phyloP scores from a whole-genome alignment of 1,140 invertebrate species.

The Hylyphantes graminicola region DNA sequence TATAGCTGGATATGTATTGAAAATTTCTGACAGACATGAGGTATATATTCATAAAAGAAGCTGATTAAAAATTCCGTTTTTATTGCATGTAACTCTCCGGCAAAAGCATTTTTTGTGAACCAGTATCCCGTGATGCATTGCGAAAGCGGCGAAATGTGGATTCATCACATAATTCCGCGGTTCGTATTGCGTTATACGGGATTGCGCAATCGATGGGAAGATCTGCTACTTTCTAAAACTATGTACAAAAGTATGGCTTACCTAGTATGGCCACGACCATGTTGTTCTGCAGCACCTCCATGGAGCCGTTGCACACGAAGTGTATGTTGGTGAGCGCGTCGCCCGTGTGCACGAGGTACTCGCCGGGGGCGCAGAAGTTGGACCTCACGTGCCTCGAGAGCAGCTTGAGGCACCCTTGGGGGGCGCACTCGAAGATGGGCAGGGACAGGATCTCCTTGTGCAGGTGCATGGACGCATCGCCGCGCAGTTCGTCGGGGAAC shows the following conservation, averaged over 20 bases:
- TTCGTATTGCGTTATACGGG: no score
- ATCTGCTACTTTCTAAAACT: no score
- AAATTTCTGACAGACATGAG: no score
- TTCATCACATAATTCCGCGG: no score
- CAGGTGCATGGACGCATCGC: slow-evolving; percentile 94
- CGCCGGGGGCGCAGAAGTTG: slow-evolving; percentile 95
- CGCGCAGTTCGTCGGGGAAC: slow-evolving; percentile 94
- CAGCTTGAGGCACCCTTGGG: slow-evolving; percentile 90
- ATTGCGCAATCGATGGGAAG: no score
- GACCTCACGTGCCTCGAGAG: slow-evolving; percentile 88
- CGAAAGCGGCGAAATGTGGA: no score
- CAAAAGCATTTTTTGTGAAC: no score
- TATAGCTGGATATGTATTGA: no score
- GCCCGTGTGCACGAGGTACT: slow-evolving; percentile 95
- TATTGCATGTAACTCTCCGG: no score
- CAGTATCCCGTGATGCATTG: no score
- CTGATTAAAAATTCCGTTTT: no score
- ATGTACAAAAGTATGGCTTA: slow-evolving; percentile 69
- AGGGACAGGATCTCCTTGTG: slow-evolving; percentile 93
- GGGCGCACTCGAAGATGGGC: slow-evolving; percentile 91
- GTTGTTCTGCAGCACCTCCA: slow-evolving; percentile 97
- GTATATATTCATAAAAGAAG: no score
- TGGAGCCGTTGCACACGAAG: slow-evolving; percentile 96
- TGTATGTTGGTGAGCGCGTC: slow-evolving; percentile 96
- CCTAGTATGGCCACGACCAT: slow-evolving; percentile 99